These are phyloP conservation scores for Chionoecetes opilio DNA, from an alignment of 1,140 invertebrate genomes.

Conservation along the genomic window DNA sequence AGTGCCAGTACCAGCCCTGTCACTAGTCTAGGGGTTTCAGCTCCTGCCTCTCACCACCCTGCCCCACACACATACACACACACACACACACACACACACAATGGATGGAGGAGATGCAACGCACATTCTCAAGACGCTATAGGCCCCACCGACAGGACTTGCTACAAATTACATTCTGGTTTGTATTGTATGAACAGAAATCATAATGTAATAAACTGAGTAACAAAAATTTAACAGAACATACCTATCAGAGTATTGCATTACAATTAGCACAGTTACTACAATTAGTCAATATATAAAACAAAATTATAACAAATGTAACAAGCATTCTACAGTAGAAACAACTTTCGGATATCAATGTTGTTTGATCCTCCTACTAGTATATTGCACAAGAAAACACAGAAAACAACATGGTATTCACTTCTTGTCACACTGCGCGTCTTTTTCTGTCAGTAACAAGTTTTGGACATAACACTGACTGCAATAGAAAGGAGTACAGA, in stretches of 20 bases:
- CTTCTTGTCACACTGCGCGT: too few species aligned
- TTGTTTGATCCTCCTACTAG: conserved; percentile 64
- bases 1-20: conserved; percentile 12
- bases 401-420: too few species aligned
- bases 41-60: conserved; percentile 42
- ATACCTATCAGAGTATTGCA: conserved; percentile 57
- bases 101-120: conserved; percentile 73
- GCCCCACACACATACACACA: conserved; percentile 14
- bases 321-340: conserved; percentile 65
- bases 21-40: conserved; percentile 37
- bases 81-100: conserved; percentile 31
- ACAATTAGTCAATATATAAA: conserved; percentile 56
- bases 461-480: too few species aligned
- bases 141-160: conserved; percentile 6
- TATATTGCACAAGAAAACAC: conserved; percentile 70
- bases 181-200: too few species aligned
- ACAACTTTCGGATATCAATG: conserved; percentile 71
- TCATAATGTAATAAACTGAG: background rate
- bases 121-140: conserved; percentile 60
- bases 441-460: too few species aligned
- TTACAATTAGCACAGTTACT: conserved; percentile 68
- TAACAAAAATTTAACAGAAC: conserved; percentile 73
- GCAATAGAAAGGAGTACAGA: too few species aligned
- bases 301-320: conserved; percentile 53
- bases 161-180: too few species aligned